A percentile compares a stretch with the other conserved stretches of the same genome.
Evolutionary conservation across 2,888 invertebrate species (phyloP).

Genomic region (Andrena haemorrhoa): DNA sequence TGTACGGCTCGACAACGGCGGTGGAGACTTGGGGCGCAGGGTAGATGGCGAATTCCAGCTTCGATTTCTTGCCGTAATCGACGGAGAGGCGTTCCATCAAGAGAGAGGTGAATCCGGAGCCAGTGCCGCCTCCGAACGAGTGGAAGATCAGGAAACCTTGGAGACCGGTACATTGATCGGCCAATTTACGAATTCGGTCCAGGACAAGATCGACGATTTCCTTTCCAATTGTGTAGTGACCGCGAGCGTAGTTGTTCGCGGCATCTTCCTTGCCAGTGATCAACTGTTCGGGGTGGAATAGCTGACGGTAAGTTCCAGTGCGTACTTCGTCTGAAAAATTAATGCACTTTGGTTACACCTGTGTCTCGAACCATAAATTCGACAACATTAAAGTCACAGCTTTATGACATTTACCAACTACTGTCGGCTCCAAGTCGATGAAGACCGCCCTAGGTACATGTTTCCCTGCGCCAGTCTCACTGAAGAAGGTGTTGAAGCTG

Average conservation of each 20-base stretch:
- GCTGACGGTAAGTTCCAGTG: conserved; percentile 96
- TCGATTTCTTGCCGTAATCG: conserved; percentile 98
- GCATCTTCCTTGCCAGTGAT: conserved; percentile 99
- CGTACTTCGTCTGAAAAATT: conserved; percentile 91
- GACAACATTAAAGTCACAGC: neutral
- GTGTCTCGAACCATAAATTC: neutral
- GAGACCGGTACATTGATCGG: conserved; percentile 96
- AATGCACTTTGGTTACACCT: neutral
- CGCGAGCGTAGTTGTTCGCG: conserved; percentile 98
- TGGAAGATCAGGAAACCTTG: conserved; percentile 98
- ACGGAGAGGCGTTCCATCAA: conserved; percentile 98
- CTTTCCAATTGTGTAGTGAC: conserved; percentile 98
- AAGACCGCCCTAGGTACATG: conserved; percentile 98
- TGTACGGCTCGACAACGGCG: conserved; percentile 98
- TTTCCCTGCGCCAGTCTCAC: conserved; percentile 98
- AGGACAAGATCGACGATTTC: conserved; percentile 96
- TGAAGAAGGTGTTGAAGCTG: conserved; percentile 98
- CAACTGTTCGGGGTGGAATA: conserved; percentile 99
- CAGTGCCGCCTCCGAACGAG: conserved; percentile 97
- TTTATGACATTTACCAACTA: conserved; percentile 88
- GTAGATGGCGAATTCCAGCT: conserved; percentile 95
- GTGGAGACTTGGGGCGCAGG: conserved; percentile 97
- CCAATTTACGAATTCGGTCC: conserved; percentile 94
- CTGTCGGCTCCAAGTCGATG: conserved; percentile 98
- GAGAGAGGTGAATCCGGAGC: conserved; percentile 97